Evolutionary conservation across 1,140 invertebrate species (phyloP).

Genomic region (Ephestia elutella): DNA sequence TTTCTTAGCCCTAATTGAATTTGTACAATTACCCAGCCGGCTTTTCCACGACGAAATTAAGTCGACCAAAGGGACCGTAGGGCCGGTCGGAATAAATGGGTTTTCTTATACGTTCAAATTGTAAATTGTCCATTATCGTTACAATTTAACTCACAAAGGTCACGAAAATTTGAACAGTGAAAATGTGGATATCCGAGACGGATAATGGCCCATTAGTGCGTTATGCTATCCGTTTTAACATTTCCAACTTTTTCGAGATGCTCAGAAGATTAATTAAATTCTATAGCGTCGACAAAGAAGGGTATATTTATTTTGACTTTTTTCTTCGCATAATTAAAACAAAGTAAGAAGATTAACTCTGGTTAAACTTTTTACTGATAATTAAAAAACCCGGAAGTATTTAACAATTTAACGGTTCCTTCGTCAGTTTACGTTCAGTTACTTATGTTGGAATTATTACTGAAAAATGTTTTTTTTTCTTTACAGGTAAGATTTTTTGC

Average conservation of each 20-base stretch:
- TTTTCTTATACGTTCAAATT: not conserved
- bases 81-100: constrained; percentile 6
- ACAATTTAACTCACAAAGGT: not conserved
- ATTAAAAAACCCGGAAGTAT: not conserved
- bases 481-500: not conserved
- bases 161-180: not conserved
- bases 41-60: constrained; percentile 5
- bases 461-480: not conserved
- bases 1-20: constrained; percentile 14
- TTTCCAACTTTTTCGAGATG: not conserved
- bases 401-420: not conserved
- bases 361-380: not conserved
- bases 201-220: not conserved
- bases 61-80: not conserved
- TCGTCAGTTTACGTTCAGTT: not conserved
- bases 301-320: not conserved
- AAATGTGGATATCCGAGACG: not conserved
- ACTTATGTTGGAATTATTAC: not conserved
- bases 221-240: not conserved
- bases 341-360: not conserved
- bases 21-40: constrained; percentile 10
- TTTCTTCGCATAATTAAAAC: not conserved
- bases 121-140: constrained; percentile 3
- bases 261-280: too few species aligned
- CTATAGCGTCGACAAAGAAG: not conserved